A percentile compares a stretch with the other conserved stretches of the same genome.
These are phyloP conservation scores for Apogon talboti DNA, from an alignment of 2,797 vertebrate species.

Conservation along the genomic window DNA sequence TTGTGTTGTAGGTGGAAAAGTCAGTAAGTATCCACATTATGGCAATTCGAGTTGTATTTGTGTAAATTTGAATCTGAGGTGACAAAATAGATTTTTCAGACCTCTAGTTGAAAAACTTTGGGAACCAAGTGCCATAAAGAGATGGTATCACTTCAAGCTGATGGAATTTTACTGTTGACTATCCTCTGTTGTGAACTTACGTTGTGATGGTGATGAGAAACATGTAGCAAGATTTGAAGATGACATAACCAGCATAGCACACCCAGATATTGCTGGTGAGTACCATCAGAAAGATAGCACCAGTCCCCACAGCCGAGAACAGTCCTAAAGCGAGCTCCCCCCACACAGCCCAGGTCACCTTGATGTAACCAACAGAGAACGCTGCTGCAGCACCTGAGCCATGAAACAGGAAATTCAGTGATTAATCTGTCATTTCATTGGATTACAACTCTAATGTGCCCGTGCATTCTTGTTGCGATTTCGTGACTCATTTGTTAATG, in stretches of 20 bases:
- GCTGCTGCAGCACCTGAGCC: conserved; percentile 78
- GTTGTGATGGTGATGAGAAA: conserved; percentile 83
- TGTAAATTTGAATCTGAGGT: no score
- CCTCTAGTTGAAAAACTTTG: no score
- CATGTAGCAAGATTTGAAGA: conserved; percentile 85
- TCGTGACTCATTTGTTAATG: conserved; percentile 16
- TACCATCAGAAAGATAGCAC: conserved; percentile 77
- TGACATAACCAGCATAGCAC: conserved; percentile 77
- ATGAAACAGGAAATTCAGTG: not conserved
- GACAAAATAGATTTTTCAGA: no score
- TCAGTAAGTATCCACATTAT: no score
- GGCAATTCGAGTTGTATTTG: no score
- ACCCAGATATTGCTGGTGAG: conserved; percentile 79
- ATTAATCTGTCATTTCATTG: conserved; percentile 11
- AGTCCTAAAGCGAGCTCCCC: conserved; percentile 81
- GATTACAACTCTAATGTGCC: not conserved
- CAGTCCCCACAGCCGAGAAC: conserved; percentile 78
- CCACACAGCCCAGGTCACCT: conserved; percentile 79
- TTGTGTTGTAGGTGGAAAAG: no score
- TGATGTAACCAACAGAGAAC: conserved; percentile 76
- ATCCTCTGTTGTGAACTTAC: conserved; percentile 50
- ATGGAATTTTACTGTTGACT: not conserved
- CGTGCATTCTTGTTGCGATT: conserved; percentile 11
- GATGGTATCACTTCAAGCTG: no score
- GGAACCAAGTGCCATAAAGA: no score